These are phyloP conservation scores for Scolopax bukidnonensis DNA, from an alignment of 2,797 vertebrate genomes.

Conservation along the genomic window DNA sequence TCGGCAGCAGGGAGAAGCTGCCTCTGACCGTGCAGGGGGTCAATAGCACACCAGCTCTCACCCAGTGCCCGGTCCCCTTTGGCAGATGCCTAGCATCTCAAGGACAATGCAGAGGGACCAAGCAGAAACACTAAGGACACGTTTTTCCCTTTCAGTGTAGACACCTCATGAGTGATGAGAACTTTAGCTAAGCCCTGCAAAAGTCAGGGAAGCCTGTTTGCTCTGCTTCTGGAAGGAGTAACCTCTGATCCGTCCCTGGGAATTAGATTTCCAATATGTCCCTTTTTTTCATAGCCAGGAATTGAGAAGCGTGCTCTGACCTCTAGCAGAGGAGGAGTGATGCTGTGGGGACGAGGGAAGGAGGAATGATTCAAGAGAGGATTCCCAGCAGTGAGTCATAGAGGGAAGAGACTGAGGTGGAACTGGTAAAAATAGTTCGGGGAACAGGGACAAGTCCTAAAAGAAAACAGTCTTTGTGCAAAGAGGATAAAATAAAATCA, in stretches of 20 bases:
- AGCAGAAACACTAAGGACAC: background rate
- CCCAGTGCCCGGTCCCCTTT: background rate
- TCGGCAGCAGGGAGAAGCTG: background rate
- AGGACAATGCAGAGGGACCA: background rate
- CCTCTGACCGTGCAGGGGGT: background rate
- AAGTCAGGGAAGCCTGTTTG: background rate
- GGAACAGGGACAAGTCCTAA: background rate
- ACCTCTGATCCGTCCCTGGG: background rate
- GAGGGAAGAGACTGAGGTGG: background rate
- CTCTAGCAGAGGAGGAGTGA: background rate
- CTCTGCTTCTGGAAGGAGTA: background rate
- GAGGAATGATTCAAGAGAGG: slow-evolving; percentile 15
- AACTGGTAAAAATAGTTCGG: background rate
- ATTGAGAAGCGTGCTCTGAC: background rate
- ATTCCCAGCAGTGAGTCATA: slow-evolving; percentile 60
- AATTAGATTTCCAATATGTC: background rate
- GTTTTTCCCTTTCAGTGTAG: background rate
- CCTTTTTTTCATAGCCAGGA: background rate
- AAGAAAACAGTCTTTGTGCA: slow-evolving; percentile 39
- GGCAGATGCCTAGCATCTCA: background rate
- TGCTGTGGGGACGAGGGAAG: background rate
- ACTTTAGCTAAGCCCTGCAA: background rate
- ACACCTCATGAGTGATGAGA: background rate
- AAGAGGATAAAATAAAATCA: slow-evolving; percentile 55
- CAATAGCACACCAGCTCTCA: background rate